Evolutionary conservation across 2,888 invertebrate genomes (phyloP).

Genomic region (Neoascia interrupta): DNA sequence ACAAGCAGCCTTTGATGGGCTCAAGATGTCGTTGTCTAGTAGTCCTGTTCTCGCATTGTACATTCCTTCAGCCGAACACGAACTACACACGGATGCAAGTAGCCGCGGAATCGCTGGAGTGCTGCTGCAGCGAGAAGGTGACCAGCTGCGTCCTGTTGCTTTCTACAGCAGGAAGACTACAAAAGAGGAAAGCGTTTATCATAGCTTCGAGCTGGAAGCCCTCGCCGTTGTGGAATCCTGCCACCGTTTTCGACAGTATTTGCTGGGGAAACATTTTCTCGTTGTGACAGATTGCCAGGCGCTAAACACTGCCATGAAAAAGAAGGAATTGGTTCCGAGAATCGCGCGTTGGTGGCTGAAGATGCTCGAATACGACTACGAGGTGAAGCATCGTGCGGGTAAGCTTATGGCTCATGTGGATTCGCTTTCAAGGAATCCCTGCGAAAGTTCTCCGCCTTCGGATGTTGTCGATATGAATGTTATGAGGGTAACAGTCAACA

Average conservation of each 20-base stretch:
- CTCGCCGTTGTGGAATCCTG: constrained; percentile 10
- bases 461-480: too few relatives aligned
- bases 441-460: too few relatives aligned
- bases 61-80: background rate
- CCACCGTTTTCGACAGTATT: background rate
- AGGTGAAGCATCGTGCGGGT: background rate
- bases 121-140: background rate
- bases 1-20: background rate
- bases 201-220: constrained; percentile 26
- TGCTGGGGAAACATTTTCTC: background rate
- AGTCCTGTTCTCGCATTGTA: background rate
- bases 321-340: background rate
- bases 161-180: background rate
- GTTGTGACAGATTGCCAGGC: background rate
- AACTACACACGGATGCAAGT: background rate
- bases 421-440: background rate
- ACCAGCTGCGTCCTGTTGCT: background rate
- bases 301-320: background rate
- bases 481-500: too few relatives aligned
- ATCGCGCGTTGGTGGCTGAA: constrained; percentile 3
- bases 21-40: background rate
- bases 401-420: constrained; percentile 15
- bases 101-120: background rate
- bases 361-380: constrained; percentile 1
- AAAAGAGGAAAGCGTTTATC: background rate